Percentiles rank a stretch among this genome's conserved stretches.
Evolutionary conservation across 2,113 vertebrate genomes (phyloP).

Genomic region (Halcyon senegalensis): DNA sequence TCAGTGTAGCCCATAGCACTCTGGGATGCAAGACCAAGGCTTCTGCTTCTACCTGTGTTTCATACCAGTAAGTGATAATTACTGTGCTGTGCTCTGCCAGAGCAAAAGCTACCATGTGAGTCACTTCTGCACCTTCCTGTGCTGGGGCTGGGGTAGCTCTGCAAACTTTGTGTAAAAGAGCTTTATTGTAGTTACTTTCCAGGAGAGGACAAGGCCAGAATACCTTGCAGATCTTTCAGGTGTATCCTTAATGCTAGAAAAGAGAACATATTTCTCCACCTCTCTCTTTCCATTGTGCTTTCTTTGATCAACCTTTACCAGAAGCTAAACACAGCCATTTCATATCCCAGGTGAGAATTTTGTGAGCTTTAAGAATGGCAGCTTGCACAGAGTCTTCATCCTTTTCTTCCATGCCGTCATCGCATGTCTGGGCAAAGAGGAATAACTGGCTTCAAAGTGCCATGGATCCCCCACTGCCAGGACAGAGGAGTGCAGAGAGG

Average conservation of each 20-base stretch:
- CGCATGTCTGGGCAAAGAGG: neutral
- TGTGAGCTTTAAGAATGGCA: neutral
- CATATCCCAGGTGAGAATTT: neutral
- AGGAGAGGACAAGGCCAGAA: neutral
- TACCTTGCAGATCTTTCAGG: neutral
- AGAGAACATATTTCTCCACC: neutral
- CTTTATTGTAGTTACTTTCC: neutral
- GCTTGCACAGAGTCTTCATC: neutral
- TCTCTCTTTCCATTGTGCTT: neutral
- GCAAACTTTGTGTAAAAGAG: neutral
- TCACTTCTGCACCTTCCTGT: neutral
- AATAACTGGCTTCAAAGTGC: neutral
- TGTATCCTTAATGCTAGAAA: neutral
- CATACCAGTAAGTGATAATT: neutral
- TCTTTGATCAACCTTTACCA: neutral
- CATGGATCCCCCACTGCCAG: neutral
- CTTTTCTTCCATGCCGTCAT: neutral
- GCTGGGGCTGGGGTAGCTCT: neutral
- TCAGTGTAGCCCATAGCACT: accelerated
- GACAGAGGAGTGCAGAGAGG: neutral
- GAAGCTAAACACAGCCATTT: neutral
- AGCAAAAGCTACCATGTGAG: neutral
- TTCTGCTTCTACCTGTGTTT: neutral
- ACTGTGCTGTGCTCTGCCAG: neutral
- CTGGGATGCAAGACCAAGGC: neutral